Evolutionary conservation across 2,113 vertebrate species (phyloP), one percentile per base, ranked within the genome.

Genomic region (Furnarius figulus): DNA sequence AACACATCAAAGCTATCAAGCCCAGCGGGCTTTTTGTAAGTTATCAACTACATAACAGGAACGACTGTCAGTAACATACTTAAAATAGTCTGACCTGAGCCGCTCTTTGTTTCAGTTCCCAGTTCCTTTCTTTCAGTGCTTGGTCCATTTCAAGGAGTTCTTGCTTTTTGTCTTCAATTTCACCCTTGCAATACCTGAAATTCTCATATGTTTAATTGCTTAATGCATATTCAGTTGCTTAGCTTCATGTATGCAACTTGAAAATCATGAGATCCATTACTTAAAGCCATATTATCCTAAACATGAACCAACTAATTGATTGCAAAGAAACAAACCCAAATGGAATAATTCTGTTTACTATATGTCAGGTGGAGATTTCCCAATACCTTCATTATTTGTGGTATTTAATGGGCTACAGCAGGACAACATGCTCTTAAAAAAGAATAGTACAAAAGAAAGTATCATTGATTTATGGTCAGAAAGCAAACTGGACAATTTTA

Each of bases 31-130:
- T 62, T 89, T 52, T 66, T 30, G 1, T 47, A 53, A 83, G 6
- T 75, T 59, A 84, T 19, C 59, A 66, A 55, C 40, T 58, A 30
- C 7, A 3, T 19, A 81, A 49, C 14, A 88, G n/a, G 30, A 76
- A 47, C 61, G 70, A 35, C 28, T 88, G 56, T 70, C 20, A 91
- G 35, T 78, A 87, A 93, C 61, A 73, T 74, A 82, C 42, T 82
- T 50, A 49, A 72, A 90, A 56, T 67, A 24, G 76, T 55, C 96
- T 89, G 96, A 99, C 99, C 98, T 99, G 99, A 96, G 98, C 98
- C 77, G 98, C 99, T 98, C 99, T 98, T 96, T 99, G 98, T 85
- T 99, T 99, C 87, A 99, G 98, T 96, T 99, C 99, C 98, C 99
- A 99, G 65, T 99, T 99, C 95, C 99, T 98, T 89, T 99, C 99